phyloP scores from a whole-genome alignment of 1,140 invertebrate genomes.

The Leguminivora glycinivorella region DNA sequence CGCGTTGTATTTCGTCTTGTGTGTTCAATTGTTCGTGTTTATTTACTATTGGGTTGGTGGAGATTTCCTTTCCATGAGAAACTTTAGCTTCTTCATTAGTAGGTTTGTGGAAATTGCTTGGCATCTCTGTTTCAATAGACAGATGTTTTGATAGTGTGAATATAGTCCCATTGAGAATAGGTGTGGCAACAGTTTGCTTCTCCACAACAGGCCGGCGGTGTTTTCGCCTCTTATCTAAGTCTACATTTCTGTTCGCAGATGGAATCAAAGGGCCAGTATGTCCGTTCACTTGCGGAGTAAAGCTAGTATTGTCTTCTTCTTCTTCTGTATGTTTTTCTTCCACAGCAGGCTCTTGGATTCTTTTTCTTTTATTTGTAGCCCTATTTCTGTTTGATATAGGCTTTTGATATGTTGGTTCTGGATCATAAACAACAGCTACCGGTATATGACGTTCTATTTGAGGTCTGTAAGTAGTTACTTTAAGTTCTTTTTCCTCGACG shows the following conservation, averaged over 20 bases:
- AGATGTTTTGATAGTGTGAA: neutral
- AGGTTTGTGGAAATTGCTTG: neutral
- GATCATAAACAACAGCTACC: slow-evolving; percentile 41
- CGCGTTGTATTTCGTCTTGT: neutral
- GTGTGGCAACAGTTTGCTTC: neutral
- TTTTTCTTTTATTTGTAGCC: slow-evolving; percentile 3
- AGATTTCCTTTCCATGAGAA: neutral
- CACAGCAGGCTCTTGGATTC: neutral
- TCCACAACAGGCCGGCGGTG: neutral
- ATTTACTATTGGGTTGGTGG: neutral
- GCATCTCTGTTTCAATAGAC: neutral
- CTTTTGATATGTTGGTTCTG: slow-evolving; percentile 22
- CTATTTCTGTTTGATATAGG: neutral
- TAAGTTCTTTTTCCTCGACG: slow-evolving; percentile 31
- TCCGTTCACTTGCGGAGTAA: neutral
- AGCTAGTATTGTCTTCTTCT: neutral
- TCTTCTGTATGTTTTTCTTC: neutral
- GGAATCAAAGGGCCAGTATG: neutral
- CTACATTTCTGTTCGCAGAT: neutral
- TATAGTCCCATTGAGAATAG: neutral
- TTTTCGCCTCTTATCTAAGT: neutral
- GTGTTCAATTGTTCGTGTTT: neutral
- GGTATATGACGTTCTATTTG: slow-evolving; percentile 33
- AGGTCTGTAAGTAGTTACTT: slow-evolving; percentile 15
- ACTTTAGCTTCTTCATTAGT: neutral